Evolutionary conservation across 2,113 vertebrate genomes (phyloP), one percentile per base, ranked within the genome.

Genomic region (Vimba vimba): DNA sequence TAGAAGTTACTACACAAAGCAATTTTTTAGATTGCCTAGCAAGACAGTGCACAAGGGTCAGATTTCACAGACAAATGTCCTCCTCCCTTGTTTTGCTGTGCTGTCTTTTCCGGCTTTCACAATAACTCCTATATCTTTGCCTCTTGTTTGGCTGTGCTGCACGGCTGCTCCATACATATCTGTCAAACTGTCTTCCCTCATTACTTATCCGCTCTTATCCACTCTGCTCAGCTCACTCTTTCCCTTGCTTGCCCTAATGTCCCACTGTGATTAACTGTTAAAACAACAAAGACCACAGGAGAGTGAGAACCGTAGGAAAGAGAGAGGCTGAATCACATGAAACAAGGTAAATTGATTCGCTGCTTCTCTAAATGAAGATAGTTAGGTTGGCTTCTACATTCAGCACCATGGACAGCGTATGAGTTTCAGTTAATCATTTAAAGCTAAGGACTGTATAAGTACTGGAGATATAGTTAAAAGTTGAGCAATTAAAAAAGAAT

Each of bases 321-420:
- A 82, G 74, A 78, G 62, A 57, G 47, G 25, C 43, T 66, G 43
- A 81, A 71, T n/a, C 19, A 71, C 4, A 68, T 6, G 19, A 30
- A 43, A 66, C 39, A 50, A 25, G 23, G 36, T 27, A 30, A 33
- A 39, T 1, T 30, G 17, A 78, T 78, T 78, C 27, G 6, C 4
- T 4, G 6, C 47, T 52, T 21, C 17, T 55, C 17, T 77, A 55
- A 55, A 50, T 21, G 5, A 4, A 66, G 25, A 47, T 1, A 6
- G 10, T 10, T 12, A n/a, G n/a, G 33, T 6, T 25, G 62, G 45
- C 33, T 47, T 69, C 81, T 73, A 21, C 6, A 57, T 87, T 87
- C 86, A 89, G 86, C 50, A 87, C 88, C 86, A 73, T 0, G 86
- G 88, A 89, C 73, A 89, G 88, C 66, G n/a, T 0, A 30, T 0